phyloP scores from a whole-genome alignment of 53 echinoderm and acorn worm genomes.

The Actinopyga echinites region DNA sequence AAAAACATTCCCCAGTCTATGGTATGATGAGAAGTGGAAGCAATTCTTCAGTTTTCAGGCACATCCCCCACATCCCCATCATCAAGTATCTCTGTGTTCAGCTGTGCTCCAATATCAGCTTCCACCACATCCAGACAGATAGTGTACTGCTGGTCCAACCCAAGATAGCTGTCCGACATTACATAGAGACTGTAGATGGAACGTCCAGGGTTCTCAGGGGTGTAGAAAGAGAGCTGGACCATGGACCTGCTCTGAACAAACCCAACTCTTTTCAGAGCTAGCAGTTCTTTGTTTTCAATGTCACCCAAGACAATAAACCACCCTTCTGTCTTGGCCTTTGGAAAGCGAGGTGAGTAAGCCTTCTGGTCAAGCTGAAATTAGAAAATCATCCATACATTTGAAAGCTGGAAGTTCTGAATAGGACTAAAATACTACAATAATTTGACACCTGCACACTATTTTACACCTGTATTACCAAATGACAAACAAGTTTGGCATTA shows the following conservation, averaged over 20 bases:
- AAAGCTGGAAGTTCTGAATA: not conserved
- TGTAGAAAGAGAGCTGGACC: constrained; percentile 84
- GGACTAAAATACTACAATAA: too few relatives aligned
- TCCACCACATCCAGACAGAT: constrained; percentile 86
- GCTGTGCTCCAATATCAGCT: constrained; percentile 77
- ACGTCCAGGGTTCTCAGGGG: constrained; percentile 84
- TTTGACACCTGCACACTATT: too few relatives aligned
- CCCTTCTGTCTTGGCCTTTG: constrained; percentile 87
- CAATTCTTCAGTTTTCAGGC: too few relatives aligned
- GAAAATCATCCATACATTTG: not conserved
- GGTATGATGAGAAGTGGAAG: too few relatives aligned
- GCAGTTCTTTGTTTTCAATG: constrained; percentile 80
- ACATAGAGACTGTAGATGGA: constrained; percentile 88
- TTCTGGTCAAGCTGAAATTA: constrained; percentile 73
- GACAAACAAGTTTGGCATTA: too few relatives aligned
- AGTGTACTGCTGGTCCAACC: constrained; percentile 91
- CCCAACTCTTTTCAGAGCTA: constrained; percentile 85
- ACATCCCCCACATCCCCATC: constrained; percentile 23
- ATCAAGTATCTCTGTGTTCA: constrained; percentile 76
- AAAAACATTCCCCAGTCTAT: too few relatives aligned
- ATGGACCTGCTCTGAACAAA: constrained; percentile 59
- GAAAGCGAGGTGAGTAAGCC: constrained; percentile 82
- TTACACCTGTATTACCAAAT: too few relatives aligned
- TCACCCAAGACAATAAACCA: constrained; percentile 95
- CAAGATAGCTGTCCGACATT: constrained; percentile 92